Conservation (phyloP, 2,113 vertebrate species). For the Sebastes fasciatus region DNA sequence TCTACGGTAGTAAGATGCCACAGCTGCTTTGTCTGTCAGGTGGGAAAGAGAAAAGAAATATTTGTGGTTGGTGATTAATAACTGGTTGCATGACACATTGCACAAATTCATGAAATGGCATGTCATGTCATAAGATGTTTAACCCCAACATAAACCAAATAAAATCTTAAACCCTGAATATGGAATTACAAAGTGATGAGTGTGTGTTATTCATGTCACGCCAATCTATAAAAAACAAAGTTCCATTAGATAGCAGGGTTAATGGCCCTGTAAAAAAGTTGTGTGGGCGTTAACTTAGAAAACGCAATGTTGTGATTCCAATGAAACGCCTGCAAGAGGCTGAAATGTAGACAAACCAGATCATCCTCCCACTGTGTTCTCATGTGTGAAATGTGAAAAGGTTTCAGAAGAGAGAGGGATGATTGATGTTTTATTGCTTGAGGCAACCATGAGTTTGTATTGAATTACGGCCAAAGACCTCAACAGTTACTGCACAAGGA, state of each 20-base stretch:
- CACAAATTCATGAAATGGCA: background rate
- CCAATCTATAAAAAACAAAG: background rate
- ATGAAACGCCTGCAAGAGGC: background rate
- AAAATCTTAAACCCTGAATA: background rate
- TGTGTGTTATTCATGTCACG: background rate
- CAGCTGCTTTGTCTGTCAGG: too few relatives aligned
- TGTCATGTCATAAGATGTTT: background rate
- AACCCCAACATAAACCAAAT: background rate
- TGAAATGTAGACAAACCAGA: conserved; percentile 56
- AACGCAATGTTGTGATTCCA: conserved; percentile 12
- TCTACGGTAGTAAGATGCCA: too few relatives aligned
- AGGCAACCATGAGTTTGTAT: conserved; percentile 1
- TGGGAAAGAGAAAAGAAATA: too few relatives aligned
- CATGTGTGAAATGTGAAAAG: background rate
- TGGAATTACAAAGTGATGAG: background rate
- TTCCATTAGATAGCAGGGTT: background rate
- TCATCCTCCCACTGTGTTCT: background rate
- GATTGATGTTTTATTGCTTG: background rate
- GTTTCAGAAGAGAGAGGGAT: background rate
- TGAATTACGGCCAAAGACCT: conserved; percentile 3
- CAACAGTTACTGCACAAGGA: background rate
- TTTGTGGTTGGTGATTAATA: too few relatives aligned
- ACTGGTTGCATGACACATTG: too few relatives aligned
- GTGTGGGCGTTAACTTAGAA: background rate
- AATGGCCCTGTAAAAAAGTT: background rate